Conservation (phyloP, 2,888 invertebrate genomes). For the Limenitis camilla region DNA sequence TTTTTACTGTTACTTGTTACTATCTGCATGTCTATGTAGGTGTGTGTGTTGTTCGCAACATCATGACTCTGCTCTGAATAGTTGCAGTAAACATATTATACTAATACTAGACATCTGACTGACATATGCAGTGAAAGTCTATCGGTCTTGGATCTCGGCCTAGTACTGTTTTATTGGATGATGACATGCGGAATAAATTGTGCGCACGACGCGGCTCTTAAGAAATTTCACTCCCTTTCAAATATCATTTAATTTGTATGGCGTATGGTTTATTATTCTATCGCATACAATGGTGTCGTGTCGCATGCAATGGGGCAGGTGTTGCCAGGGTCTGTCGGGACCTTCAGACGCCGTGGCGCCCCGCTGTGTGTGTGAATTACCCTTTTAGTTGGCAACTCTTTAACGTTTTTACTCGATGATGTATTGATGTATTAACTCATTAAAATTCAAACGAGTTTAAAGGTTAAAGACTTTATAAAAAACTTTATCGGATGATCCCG, state of each 20-base stretch:
- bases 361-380: conserved; percentile 57
- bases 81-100: no score
- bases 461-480: conserved; percentile 67
- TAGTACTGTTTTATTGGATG: conserved; percentile 44
- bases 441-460: conserved; percentile 64
- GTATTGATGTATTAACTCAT: conserved; percentile 68
- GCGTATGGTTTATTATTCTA: conserved; percentile 35
- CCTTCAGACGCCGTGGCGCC: conserved; percentile 44
- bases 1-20: no score
- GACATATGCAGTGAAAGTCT: no score
- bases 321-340: conserved; percentile 50
- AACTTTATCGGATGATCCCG: conserved; percentile 51
- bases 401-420: conserved; percentile 55
- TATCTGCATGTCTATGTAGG: no score
- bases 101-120: no score
- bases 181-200: conserved; percentile 52
- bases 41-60: no score
- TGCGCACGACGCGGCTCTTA: conserved; percentile 31
- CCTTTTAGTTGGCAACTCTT: conserved; percentile 53
- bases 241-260: conserved; percentile 32
- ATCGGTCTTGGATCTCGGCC: no score
- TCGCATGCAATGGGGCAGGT: conserved; percentile 44
- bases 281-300: conserved; percentile 32
- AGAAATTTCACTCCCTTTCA: conserved; percentile 29
- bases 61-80: no score